Percentiles rank a stretch among this genome's conserved stretches.
These are phyloP conservation scores for Meriones unguiculatus DNA, from an alignment of 2,113 vertebrate species.

Conservation along the genomic window DNA sequence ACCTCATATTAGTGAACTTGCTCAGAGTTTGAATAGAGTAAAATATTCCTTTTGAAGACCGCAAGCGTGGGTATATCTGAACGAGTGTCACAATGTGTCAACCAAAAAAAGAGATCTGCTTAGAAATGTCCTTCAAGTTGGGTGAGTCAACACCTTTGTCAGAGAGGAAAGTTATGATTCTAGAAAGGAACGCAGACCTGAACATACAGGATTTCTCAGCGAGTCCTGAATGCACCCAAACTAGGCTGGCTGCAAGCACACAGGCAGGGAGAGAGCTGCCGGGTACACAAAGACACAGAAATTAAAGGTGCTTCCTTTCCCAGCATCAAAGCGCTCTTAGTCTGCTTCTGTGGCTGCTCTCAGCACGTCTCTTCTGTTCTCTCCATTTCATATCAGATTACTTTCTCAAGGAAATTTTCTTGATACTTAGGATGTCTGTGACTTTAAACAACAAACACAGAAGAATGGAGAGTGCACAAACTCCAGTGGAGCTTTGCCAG, in stretches of 20 bases:
- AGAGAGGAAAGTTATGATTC: constrained; percentile 8
- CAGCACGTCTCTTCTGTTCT: not conserved
- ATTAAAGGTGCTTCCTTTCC: not conserved
- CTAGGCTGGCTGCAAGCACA: not conserved
- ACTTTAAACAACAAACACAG: not conserved
- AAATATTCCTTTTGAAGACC: constrained; percentile 38
- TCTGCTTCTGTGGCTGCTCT: not conserved
- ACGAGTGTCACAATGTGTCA: constrained; percentile 1
- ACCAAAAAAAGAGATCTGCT: not conserved
- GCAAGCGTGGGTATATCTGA: not conserved
- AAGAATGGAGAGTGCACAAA: not conserved
- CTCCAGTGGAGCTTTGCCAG: not conserved
- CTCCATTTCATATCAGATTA: not conserved
- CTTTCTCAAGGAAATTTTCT: not conserved
- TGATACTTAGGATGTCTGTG: not conserved
- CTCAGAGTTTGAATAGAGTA: constrained; percentile 11
- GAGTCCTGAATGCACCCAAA: not conserved
- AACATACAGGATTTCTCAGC: not conserved
- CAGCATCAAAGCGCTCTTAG: not conserved
- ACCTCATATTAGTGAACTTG: not conserved
- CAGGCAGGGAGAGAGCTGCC: not conserved
- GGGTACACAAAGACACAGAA: not conserved
- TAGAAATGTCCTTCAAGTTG: constrained; percentile 57
- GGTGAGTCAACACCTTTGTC: constrained; percentile 23
- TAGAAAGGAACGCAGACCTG: constrained; percentile 6